Conservation (phyloP, 2,113 vertebrate species). For the Forbesichthys agassizii region DNA sequence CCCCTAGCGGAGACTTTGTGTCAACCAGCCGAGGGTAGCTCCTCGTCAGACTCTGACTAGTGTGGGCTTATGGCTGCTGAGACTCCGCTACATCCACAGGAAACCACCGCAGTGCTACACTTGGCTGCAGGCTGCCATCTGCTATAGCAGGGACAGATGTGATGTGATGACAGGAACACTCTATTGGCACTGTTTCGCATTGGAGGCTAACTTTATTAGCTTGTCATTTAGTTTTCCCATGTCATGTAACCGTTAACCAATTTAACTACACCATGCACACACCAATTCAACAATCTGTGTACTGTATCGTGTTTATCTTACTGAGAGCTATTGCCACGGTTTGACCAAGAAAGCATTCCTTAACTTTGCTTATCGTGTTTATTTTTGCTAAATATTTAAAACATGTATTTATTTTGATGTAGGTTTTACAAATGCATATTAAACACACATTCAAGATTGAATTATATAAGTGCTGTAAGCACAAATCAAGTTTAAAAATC, state of each 20-base stretch:
- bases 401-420: conserved; percentile 10
- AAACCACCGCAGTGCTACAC: neutral
- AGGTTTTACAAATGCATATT: conserved; percentile 3
- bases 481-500: neutral
- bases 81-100: conserved; percentile 7
- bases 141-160: conserved; percentile 10
- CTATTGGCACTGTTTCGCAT: conserved; percentile 10
- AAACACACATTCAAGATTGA: neutral
- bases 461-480: conserved; percentile 4
- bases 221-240: conserved; percentile 10
- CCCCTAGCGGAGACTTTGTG: conserved; percentile 88
- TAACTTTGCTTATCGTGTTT: conserved; percentile 4
- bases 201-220: conserved; percentile 24
- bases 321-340: conserved; percentile 21
- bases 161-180: conserved; percentile 14
- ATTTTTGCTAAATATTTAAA: conserved; percentile 1
- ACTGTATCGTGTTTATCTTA: conserved; percentile 35
- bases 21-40: conserved; percentile 76
- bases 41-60: conserved; percentile 92
- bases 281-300: conserved; percentile 13
- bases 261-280: conserved; percentile 5
- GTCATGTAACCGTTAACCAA: neutral
- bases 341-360: conserved; percentile 57
- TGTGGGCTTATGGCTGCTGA: conserved; percentile 23
- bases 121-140: neutral